Conservation (phyloP, 2,113 vertebrate genomes). For the Monarcha castaneiventris region DNA sequence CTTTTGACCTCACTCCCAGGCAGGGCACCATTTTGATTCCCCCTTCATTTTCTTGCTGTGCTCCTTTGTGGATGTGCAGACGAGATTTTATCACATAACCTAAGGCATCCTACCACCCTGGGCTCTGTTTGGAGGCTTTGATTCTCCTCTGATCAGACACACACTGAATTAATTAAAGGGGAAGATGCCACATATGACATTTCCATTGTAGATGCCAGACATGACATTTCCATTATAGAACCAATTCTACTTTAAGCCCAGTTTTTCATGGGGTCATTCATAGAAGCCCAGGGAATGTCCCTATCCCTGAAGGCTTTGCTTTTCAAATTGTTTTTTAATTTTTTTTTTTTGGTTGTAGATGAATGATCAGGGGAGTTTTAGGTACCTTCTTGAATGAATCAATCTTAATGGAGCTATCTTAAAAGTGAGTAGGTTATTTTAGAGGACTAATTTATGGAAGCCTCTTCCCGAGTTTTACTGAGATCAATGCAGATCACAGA, state of each 20-base stretch:
- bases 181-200: not conserved
- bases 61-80: not conserved
- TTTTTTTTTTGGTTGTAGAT: not conserved
- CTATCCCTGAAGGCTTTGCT: fast-evolving
- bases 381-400: not conserved
- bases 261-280: not conserved
- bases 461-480: not conserved
- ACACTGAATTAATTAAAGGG: not conserved
- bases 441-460: not conserved
- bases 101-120: not conserved
- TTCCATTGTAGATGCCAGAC: no score
- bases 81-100: not conserved
- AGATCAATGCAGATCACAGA: not conserved
- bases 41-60: not conserved
- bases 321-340: no score
- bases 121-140: not conserved
- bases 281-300: not conserved
- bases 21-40: not conserved
- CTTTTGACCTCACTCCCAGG: no score
- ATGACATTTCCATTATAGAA: fast-evolving
- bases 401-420: not conserved
- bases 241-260: not conserved
- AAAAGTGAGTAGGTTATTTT: not conserved
- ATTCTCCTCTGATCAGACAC: not conserved
- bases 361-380: not conserved